Conservation (phyloP, 2,888 invertebrate genomes). For the Candidula unifasciata region DNA sequence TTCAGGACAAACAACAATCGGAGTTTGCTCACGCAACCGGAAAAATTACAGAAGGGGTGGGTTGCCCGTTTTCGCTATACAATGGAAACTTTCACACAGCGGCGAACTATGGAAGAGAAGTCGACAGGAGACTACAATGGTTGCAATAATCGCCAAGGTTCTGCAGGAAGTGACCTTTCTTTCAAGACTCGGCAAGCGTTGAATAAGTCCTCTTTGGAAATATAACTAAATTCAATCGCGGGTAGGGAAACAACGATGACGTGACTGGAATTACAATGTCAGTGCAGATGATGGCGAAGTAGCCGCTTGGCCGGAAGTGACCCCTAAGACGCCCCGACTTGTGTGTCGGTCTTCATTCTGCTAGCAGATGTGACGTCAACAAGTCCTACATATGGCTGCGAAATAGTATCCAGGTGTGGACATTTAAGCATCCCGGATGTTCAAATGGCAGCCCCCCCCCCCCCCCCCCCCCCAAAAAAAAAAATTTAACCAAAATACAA, state of each 20-base stretch:
- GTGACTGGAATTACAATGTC: neutral
- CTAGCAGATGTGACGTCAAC: no score
- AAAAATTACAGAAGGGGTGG: neutral
- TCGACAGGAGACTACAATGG: neutral
- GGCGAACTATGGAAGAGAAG: neutral
- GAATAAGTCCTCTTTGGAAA: neutral
- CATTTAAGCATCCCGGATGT: neutral
- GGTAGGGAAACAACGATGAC: neutral
- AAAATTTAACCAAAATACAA: no score
- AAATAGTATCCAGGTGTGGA: neutral
- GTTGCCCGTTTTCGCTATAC: neutral
- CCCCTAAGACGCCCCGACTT: neutral
- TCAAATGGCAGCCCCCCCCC: no score
- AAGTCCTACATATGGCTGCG: no score
- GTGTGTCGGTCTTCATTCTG: neutral
- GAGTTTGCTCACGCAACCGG: no score
- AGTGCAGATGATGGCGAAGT: neutral
- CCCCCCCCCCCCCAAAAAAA: no score
- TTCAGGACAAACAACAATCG: constrained; percentile 2
- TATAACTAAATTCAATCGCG: neutral
- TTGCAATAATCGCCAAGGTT: constrained; percentile 1
- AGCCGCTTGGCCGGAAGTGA: constrained; percentile 8
- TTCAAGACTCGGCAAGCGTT: neutral
- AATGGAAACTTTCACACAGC: neutral
- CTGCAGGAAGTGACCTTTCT: constrained; percentile 30